These are phyloP conservation scores for Ophioderma brevispina DNA, from an alignment of 35 echinoderm and acorn worm genomes.

Conservation along the genomic window DNA sequence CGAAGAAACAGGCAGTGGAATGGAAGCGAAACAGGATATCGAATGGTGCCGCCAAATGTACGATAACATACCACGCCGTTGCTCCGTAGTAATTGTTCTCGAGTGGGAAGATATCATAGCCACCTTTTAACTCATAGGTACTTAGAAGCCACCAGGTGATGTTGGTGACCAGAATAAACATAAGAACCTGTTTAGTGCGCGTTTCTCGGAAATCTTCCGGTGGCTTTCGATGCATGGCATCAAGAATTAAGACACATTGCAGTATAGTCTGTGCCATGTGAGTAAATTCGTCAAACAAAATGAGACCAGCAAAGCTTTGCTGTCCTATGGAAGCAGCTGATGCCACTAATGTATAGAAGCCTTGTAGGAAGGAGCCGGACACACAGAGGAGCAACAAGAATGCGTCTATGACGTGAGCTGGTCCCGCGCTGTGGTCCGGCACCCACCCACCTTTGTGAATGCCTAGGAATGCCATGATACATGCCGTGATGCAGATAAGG, in stretches of 20 bases:
- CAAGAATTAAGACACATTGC: conserved; percentile 83
- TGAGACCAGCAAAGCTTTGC: conserved; percentile 48
- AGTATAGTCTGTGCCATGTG: conserved; percentile 84
- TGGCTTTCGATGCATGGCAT: conserved; percentile 85
- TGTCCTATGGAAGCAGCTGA: conserved; percentile 53
- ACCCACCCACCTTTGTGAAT: conserved; percentile 91
- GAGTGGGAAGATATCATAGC: conserved; percentile 84
- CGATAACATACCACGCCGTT: conserved; percentile 90
- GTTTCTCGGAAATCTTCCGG: conserved; percentile 90
- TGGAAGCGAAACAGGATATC: conserved; percentile 95
- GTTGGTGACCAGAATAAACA: conserved; percentile 90
- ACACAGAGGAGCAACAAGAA: conserved; percentile 76
- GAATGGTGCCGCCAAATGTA: conserved; percentile 89
- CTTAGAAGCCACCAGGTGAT: conserved; percentile 94
- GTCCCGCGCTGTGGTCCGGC: conserved; percentile 63
- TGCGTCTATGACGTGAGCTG: conserved; percentile 77
- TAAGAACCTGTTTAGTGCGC: conserved; percentile 88
- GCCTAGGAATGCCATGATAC: conserved; percentile 67
- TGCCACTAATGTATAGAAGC: conserved; percentile 84
- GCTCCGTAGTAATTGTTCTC: conserved; percentile 92
- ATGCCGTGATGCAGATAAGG: conserved; percentile 72
- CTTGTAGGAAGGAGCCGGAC: conserved; percentile 70
- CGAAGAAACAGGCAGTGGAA: conserved; percentile 94
- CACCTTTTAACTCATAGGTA: conserved; percentile 96
- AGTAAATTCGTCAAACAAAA: conserved; percentile 79